Percentiles rank a stretch among this genome's conserved stretches.
These are phyloP conservation scores for Campoletis raptor DNA, from an alignment of 2,888 invertebrate species.

Conservation along the genomic window DNA sequence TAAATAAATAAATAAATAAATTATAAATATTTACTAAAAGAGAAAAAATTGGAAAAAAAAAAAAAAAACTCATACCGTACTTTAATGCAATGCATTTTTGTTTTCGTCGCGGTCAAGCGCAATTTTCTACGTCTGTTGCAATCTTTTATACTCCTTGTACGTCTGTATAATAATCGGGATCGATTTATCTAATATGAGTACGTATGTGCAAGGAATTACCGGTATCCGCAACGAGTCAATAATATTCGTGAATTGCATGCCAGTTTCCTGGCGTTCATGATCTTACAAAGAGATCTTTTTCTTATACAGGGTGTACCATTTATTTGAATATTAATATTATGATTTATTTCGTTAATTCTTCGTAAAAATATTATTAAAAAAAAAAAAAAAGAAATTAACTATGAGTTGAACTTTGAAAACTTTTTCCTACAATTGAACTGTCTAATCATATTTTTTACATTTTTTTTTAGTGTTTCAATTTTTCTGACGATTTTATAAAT, in stretches of 20 bases:
- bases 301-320: slow-evolving; percentile 10
- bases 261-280: slow-evolving; percentile 71
- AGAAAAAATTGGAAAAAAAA: not conserved
- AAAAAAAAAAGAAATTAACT: too few species aligned
- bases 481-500: too few species aligned
- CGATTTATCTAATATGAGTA: slow-evolving; percentile 71
- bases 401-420: too few species aligned
- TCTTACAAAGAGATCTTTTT: slow-evolving; percentile 72
- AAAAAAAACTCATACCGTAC: not conserved
- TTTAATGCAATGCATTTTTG: slow-evolving; percentile 8
- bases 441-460: too few species aligned
- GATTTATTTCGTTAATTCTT: not conserved
- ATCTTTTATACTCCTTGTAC: slow-evolving; percentile 26
- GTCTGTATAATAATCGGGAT: slow-evolving; percentile 71
- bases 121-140: slow-evolving; percentile 75
- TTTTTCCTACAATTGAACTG: too few species aligned
- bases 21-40: not conserved
- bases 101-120: slow-evolving; percentile 70
- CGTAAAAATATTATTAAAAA: too few species aligned
- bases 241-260: slow-evolving; percentile 73
- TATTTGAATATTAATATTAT: not conserved
- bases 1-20: too few species aligned
- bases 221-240: slow-evolving; percentile 76
- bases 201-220: slow-evolving; percentile 43
- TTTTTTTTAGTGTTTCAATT: too few species aligned